Conservation (phyloP, 2,888 invertebrate genomes). For the Drosophila neutralis region DNA sequence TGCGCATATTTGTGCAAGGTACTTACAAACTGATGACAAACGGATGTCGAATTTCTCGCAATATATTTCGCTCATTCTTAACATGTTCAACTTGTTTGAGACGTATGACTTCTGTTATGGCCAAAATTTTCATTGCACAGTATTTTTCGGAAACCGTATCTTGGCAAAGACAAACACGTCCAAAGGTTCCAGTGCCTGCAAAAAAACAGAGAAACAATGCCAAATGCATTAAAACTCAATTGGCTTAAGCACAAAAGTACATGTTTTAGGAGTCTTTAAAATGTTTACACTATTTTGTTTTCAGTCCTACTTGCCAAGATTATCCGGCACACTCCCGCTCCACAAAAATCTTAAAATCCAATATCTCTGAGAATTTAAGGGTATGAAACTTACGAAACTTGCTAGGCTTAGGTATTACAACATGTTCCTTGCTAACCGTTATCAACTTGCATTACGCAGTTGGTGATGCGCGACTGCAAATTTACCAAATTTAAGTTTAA, state of each 20-base stretch:
- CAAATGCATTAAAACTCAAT: not conserved
- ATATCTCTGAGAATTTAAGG: not conserved
- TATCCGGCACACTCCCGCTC: not conserved
- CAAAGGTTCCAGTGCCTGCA: constrained; percentile 97
- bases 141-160: constrained; percentile 93
- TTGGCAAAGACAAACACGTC: constrained; percentile 95
- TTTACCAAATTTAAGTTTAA: not conserved
- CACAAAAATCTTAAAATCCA: not conserved
- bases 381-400: not conserved
- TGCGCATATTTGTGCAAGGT: constrained; percentile 10
- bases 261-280: not conserved
- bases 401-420: not conserved
- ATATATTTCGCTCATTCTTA: constrained; percentile 97
- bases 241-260: not conserved
- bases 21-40: constrained; percentile 97
- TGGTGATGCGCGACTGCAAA: not conserved
- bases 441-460: not conserved
- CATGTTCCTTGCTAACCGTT: not conserved
- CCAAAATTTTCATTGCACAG: constrained; percentile 97
- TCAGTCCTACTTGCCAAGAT: not conserved
- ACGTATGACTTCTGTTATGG: constrained; percentile 96
- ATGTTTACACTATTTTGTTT: not conserved
- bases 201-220: constrained; percentile 57
- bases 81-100: constrained; percentile 98
- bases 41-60: constrained; percentile 96